Percentiles rank a stretch among this genome's conserved stretches.
Conservation (phyloP, 2,113 vertebrate genomes). For the Nansenia antarctica region DNA sequence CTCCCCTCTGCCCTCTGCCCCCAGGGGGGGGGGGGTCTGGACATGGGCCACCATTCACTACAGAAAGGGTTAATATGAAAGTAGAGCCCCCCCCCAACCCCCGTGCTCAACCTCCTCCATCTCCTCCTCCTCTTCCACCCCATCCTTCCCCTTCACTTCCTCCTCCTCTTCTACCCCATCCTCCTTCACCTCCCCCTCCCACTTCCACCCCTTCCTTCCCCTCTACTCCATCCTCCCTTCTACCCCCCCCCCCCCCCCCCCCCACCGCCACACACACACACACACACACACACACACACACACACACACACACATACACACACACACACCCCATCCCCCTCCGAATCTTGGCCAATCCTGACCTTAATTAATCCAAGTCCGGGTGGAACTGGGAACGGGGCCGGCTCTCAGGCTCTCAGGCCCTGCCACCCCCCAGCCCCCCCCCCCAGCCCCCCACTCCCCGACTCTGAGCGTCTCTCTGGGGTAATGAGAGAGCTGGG, state of each 20-base stretch:
- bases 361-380: slow-evolving; percentile 82
- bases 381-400: slow-evolving; percentile 78
- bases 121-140: too few relatives aligned
- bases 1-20: too few relatives aligned
- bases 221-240: neutral
- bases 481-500: slow-evolving; percentile 84
- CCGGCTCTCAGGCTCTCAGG: slow-evolving; percentile 71
- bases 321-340: slow-evolving; percentile 37
- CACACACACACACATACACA: too few relatives aligned
- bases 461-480: slow-evolving; percentile 77
- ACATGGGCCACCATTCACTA: neutral
- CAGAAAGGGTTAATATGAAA: neutral
- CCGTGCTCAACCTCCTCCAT: too few relatives aligned
- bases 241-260: slow-evolving; percentile 29
- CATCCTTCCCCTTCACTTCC: neutral
- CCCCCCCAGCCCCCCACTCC: neutral
- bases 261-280: too few relatives aligned
- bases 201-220: neutral
- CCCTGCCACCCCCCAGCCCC: too few relatives aligned
- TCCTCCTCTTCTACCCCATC: slow-evolving; percentile 3
- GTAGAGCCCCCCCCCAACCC: too few relatives aligned
- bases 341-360: slow-evolving; percentile 70
- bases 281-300: too few relatives aligned
- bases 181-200: slow-evolving; percentile 49
- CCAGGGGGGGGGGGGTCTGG: neutral